Evolutionary conservation across 2,797 vertebrate species (phyloP).

Genomic region (Chaetodon trifasciatus): DNA sequence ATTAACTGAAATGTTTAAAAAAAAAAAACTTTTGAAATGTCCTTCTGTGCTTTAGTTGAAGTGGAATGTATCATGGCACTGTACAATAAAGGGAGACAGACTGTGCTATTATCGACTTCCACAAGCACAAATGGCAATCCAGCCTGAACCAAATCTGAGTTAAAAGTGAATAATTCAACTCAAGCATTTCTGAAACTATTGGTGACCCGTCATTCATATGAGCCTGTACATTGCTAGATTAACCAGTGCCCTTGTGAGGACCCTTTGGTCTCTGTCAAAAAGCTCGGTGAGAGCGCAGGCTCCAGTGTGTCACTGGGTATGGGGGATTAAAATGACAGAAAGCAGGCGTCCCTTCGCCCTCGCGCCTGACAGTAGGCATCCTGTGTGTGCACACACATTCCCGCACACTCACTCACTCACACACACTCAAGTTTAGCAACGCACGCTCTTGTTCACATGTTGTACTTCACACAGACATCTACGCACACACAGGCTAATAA

Average conservation of each 20-base stretch:
- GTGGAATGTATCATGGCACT: slow-evolving; percentile 85
- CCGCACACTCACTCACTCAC: slow-evolving; percentile 39
- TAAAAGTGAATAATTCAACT: slow-evolving; percentile 56
- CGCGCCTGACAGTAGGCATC: slow-evolving; percentile 75
- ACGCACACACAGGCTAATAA: slow-evolving; percentile 81
- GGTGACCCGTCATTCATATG: slow-evolving; percentile 61
- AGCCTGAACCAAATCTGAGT: slow-evolving; percentile 58
- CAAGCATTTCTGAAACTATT: slow-evolving; percentile 55
- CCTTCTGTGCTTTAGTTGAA: slow-evolving; percentile 81
- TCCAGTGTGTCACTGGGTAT: slow-evolving; percentile 63
- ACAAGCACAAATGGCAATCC: slow-evolving; percentile 69
- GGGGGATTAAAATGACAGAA: slow-evolving; percentile 70
- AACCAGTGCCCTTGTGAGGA: slow-evolving; percentile 71
- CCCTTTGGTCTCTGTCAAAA: slow-evolving; percentile 80
- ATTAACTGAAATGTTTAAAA: slow-evolving; percentile 57
- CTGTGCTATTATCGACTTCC: slow-evolving; percentile 76
- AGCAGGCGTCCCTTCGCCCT: slow-evolving; percentile 70
- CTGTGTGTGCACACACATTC: slow-evolving; percentile 70
- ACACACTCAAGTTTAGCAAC: slow-evolving; percentile 45
- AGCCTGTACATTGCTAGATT: slow-evolving; percentile 70
- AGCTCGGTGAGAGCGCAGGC: slow-evolving; percentile 66
- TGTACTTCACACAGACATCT: slow-evolving; percentile 65
- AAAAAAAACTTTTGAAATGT: slow-evolving; percentile 62
- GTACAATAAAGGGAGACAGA: slow-evolving; percentile 82
- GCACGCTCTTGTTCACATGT: slow-evolving; percentile 51